Percentiles rank a stretch among this genome's conserved stretches.
Conservation (phyloP, 2,113 vertebrate genomes). For the Corythaeola cristata region DNA sequence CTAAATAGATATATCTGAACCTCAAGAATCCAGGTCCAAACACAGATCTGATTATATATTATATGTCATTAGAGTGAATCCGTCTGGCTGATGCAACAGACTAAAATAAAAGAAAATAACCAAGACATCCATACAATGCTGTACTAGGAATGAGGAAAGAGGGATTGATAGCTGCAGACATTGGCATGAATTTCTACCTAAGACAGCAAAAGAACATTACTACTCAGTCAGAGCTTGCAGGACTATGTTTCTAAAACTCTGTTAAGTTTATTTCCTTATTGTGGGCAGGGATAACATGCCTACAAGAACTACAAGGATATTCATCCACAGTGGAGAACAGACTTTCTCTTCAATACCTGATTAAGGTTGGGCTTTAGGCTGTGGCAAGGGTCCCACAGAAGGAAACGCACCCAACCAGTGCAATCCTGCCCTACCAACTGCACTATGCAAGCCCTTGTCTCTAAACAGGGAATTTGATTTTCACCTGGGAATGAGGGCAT, state of each 20-base stretch:
- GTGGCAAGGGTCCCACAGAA: not conserved
- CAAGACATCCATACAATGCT: not conserved
- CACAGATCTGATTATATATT: not conserved
- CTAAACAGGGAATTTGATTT: not conserved
- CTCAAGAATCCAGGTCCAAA: not conserved
- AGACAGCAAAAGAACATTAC: not conserved
- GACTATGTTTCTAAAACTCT: not conserved
- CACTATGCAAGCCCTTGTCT: not conserved
- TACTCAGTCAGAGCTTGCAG: not conserved
- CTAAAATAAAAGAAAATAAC: not conserved
- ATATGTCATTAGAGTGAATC: not conserved
- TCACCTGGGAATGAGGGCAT: not conserved
- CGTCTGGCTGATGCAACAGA: not conserved
- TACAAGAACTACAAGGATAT: not conserved
- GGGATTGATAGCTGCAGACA: not conserved
- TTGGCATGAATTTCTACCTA: not conserved
- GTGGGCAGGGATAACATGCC: rapidly evolving
- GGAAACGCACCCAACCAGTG: rapidly evolving
- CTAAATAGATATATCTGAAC: not conserved
- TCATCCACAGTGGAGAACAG: not conserved
- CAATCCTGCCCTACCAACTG: not conserved
- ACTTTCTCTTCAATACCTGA: not conserved
- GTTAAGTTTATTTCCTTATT: not conserved
- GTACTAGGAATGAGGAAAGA: not conserved
- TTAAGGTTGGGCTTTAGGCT: not conserved